phyloP scores from a whole-genome alignment of 2,888 invertebrate genomes.

The Smittia aterrima region DNA sequence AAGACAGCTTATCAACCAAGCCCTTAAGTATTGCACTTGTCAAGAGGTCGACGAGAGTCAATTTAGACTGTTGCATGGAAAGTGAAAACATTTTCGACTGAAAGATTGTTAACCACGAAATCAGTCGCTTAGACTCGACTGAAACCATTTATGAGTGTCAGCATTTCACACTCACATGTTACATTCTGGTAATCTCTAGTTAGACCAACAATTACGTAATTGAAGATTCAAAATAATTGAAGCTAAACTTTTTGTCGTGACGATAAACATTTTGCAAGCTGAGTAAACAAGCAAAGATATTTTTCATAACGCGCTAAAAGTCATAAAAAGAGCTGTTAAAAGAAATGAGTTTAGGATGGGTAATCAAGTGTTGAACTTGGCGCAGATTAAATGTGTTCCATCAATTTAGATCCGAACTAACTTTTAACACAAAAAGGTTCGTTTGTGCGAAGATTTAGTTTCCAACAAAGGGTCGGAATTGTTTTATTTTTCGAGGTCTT shows the following conservation, averaged over 20 bases:
- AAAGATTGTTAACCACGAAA: background rate
- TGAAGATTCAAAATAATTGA: background rate
- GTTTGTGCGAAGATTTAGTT: background rate
- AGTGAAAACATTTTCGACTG: too few species aligned
- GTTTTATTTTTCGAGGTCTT: background rate
- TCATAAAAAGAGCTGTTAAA: slow-evolving; percentile 3
- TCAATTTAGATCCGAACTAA: background rate
- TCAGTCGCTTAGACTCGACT: background rate
- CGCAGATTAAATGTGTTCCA: slow-evolving; percentile 25
- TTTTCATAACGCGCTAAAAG: slow-evolving; percentile 9
- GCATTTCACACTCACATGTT: slow-evolving; percentile 3
- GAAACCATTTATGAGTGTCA: background rate
- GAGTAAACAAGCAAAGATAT: slow-evolving; percentile 12
- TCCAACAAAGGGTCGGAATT: slow-evolving; percentile 12
- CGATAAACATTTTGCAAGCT: background rate
- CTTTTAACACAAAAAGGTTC: slow-evolving; percentile 8
- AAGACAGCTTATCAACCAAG: too few species aligned
- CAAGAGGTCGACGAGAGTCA: too few species aligned
- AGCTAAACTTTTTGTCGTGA: background rate
- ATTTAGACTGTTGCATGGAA: too few species aligned
- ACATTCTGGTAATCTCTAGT: background rate
- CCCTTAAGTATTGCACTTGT: too few species aligned
- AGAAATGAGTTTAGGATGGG: slow-evolving; percentile 9
- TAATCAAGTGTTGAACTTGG: slow-evolving; percentile 26
- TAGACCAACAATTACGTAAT: background rate